Evolutionary conservation across 1,140 invertebrate species (phyloP).

Genomic region (Scaptomyza pallida): DNA sequence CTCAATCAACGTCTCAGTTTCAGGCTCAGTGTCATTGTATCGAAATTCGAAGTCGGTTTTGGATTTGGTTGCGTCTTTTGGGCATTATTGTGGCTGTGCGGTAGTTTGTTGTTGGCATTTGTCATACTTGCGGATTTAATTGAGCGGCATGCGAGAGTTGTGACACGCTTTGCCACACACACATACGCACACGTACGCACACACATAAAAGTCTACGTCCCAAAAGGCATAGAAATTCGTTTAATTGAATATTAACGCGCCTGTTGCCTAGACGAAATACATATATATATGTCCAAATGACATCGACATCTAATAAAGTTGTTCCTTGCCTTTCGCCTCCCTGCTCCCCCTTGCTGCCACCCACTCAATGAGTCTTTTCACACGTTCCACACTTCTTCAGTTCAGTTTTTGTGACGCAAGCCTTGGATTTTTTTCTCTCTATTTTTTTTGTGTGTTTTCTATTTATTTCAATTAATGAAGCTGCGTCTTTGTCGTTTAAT

Average conservation of each 20-base stretch:
- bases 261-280: constrained; percentile 41
- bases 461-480: constrained; percentile 51
- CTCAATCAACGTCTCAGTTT: not conserved
- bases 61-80: constrained; percentile 19
- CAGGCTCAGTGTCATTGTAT: not conserved
- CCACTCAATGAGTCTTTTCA: constrained; percentile 21
- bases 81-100: not conserved
- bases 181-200: constrained; percentile 5
- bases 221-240: constrained; percentile 21
- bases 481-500: constrained; percentile 46
- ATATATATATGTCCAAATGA: constrained; percentile 13
- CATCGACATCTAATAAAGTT: constrained; percentile 28
- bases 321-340: too few species aligned
- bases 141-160: constrained; percentile 44
- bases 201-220: not conserved
- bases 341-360: not conserved
- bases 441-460: constrained; percentile 12
- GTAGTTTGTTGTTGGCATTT: not conserved
- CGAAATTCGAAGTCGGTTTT: constrained; percentile 6
- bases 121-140: constrained; percentile 39
- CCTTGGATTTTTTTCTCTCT: constrained; percentile 7
- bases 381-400: constrained; percentile 17
- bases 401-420: constrained; percentile 8
- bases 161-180: constrained; percentile 17
- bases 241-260: constrained; percentile 56